phyloP scores from a whole-genome alignment of 2,888 invertebrate species.

The Ichneumon xanthorius region DNA sequence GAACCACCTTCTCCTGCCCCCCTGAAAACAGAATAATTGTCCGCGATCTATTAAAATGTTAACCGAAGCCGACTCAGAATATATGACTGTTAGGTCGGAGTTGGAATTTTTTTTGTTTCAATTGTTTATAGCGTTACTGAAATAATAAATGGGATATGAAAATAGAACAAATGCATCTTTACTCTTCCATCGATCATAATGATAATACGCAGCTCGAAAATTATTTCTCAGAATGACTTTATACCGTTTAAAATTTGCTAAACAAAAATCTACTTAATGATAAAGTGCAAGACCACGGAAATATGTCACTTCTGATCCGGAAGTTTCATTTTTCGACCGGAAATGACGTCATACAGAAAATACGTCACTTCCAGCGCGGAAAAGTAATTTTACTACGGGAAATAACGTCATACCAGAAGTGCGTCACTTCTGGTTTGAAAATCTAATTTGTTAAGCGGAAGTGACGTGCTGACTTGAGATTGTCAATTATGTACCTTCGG shows the following conservation, averaged over 20 bases:
- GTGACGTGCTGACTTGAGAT: neutral
- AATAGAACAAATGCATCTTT: neutral
- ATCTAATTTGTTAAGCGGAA: neutral
- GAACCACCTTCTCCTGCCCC: conserved; percentile 94
- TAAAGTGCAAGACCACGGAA: neutral
- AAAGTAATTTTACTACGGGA: neutral
- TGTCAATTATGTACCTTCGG: conserved; percentile 79
- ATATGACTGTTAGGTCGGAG: neutral
- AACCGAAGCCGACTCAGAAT: neutral
- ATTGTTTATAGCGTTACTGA: neutral
- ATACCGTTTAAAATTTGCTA: neutral
- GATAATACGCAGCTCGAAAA: neutral
- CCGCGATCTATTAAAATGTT: neutral
- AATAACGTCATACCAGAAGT: neutral
- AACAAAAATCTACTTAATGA: neutral
- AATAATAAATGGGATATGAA: neutral
- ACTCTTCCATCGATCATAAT: neutral
- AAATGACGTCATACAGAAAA: neutral
- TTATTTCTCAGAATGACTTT: neutral
- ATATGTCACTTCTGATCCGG: neutral
- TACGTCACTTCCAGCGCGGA: neutral
- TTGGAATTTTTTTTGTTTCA: neutral
- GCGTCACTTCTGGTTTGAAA: neutral
- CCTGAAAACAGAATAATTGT: conserved; percentile 76
- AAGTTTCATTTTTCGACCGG: neutral